phyloP scores from a whole-genome alignment of 2,888 invertebrate species.

The Andrena chrysosceles region DNA sequence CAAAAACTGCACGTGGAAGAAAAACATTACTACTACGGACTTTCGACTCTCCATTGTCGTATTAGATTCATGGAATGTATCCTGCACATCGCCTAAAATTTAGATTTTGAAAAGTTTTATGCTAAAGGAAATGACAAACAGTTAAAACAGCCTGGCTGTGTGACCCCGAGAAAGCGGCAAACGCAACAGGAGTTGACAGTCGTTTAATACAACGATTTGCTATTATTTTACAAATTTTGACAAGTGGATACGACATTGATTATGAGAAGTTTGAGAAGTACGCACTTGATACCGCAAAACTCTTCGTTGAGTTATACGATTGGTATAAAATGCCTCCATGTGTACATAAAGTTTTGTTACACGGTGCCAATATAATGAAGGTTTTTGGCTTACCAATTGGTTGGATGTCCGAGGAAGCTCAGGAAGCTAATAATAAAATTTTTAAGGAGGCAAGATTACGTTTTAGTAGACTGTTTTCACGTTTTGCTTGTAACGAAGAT shows the following conservation, averaged over 20 bases:
- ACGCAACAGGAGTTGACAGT: too few relatives aligned
- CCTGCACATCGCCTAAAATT: not conserved
- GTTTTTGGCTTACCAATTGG: not conserved
- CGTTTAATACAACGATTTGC: not conserved
- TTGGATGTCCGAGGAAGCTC: not conserved
- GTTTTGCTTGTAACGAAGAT: too few relatives aligned
- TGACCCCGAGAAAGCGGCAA: too few relatives aligned
- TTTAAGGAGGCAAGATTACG: too few relatives aligned
- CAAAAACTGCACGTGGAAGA: not conserved
- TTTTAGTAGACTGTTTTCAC: too few relatives aligned
- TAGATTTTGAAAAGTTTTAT: not conserved
- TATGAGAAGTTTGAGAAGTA: not conserved
- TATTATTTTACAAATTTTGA: not conserved
- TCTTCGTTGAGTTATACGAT: not conserved
- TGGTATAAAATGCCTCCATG: conserved; percentile 1
- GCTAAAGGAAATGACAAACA: not conserved
- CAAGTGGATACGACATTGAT: not conserved
- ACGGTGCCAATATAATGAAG: not conserved
- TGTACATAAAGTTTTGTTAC: not conserved
- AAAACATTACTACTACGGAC: not conserved
- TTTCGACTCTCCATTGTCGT: not conserved
- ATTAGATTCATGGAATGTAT: not conserved
- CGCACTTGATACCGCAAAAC: not conserved
- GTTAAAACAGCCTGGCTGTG: too few relatives aligned
- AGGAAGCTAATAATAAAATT: too few relatives aligned